Percentiles rank a stretch among this genome's conserved stretches.
phyloP scores from a whole-genome alignment of 2,113 vertebrate species.

The Triplophysa tibetana region DNA sequence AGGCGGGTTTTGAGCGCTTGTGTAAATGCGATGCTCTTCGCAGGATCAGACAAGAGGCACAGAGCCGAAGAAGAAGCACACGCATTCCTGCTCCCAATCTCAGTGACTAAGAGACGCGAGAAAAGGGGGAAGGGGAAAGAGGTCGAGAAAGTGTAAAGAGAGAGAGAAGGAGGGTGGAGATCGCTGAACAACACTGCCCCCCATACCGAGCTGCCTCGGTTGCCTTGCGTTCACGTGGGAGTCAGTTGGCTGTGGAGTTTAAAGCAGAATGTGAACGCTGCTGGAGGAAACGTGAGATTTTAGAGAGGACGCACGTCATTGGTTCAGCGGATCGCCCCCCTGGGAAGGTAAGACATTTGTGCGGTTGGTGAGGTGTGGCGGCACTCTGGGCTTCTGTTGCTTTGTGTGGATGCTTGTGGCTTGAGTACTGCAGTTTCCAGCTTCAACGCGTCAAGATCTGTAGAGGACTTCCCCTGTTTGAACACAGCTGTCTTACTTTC shows the following conservation, averaged over 20 bases:
- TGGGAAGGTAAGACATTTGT: conserved; percentile 22
- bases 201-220: conserved; percentile 41
- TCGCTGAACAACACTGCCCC: conserved; percentile 57
- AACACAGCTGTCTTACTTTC: neutral
- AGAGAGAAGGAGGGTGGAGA: conserved; percentile 51
- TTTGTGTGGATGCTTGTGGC: neutral
- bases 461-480: conserved; percentile 31
- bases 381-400: neutral
- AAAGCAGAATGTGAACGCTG: neutral
- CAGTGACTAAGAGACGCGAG: conserved; percentile 60
- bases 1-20: conserved; percentile 38
- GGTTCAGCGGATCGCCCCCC: conserved; percentile 9
- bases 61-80: conserved; percentile 27
- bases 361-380: neutral
- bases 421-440: neutral
- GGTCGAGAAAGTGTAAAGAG: conserved; percentile 29
- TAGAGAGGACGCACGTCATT: conserved; percentile 7
- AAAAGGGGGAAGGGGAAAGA: conserved; percentile 49
- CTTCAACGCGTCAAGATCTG: conserved; percentile 14
- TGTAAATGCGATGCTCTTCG: conserved; percentile 58
- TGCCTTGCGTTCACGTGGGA: conserved; percentile 16
- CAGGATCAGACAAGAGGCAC: conserved; percentile 56
- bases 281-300: conserved; percentile 16
- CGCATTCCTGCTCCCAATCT: conserved; percentile 63
- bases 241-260: conserved; percentile 29